phyloP scores from a whole-genome alignment of 2,888 invertebrate species.

The Frankliniella intonsa region DNA sequence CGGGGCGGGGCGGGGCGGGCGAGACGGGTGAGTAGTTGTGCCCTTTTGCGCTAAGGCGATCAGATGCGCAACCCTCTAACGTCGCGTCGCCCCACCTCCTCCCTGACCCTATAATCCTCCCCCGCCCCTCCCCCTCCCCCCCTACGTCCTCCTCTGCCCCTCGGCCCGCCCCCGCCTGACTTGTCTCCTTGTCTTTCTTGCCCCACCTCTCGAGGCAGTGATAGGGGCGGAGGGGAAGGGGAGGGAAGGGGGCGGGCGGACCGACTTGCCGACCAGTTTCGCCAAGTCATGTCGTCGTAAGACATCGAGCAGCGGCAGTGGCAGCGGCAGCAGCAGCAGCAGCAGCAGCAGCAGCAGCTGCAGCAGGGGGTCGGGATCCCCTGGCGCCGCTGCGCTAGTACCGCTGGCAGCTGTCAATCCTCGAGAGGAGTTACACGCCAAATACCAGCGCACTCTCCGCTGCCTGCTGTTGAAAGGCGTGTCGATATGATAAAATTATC shows the following conservation, averaged over 20 bases:
- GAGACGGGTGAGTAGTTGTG: no score
- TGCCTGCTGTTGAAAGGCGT: no score
- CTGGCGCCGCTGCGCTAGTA: not conserved
- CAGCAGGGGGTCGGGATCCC: not conserved
- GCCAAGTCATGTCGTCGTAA: not conserved
- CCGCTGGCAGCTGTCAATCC: not conserved
- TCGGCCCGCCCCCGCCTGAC: not conserved
- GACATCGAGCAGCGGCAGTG: not conserved
- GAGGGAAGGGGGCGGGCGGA: not conserved
- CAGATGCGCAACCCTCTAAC: not conserved
- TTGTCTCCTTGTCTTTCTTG: not conserved
- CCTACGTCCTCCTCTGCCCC: not conserved
- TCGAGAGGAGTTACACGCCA: no score
- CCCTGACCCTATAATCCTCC: not conserved
- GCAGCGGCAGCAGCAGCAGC: not conserved
- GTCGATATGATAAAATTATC: no score
- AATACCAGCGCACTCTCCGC: no score
- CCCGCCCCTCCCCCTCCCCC: not conserved
- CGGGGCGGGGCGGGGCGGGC: no score
- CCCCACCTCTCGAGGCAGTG: not conserved
- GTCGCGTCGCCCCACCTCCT: not conserved
- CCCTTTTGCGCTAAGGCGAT: no score
- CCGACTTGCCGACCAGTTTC: not conserved
- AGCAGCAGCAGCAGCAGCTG: not conserved
- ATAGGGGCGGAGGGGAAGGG: not conserved